Evolutionary conservation across 2,888 invertebrate genomes (phyloP).

Genomic region (Drosophila fulvimacula): DNA sequence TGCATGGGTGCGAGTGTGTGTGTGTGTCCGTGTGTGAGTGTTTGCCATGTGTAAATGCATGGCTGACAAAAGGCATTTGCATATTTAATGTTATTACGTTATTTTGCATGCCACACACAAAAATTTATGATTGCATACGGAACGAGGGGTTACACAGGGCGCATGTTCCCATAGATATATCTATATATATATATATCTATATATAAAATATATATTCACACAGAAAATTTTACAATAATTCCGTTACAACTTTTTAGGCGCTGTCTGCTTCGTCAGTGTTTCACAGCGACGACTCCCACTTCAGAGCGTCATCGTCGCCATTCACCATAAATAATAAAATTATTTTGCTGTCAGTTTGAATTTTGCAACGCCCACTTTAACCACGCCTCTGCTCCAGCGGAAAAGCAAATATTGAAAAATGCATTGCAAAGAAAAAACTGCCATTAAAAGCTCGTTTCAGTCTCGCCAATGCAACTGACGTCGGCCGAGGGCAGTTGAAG

Average conservation of each 20-base stretch:
- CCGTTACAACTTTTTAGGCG: slow-evolving; percentile 68
- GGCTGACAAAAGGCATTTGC: slow-evolving; percentile 80
- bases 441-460: slow-evolving; percentile 75
- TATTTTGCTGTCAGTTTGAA: slow-evolving; percentile 78
- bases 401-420: slow-evolving; percentile 68
- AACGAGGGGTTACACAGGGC: neutral
- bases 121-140: slow-evolving; percentile 76
- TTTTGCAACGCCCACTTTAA: slow-evolving; percentile 58
- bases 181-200: slow-evolving; percentile 55
- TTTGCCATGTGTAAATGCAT: slow-evolving; percentile 70
- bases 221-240: slow-evolving; percentile 72
- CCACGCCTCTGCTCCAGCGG: slow-evolving; percentile 9
- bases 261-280: slow-evolving; percentile 17
- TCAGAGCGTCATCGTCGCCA: slow-evolving; percentile 14
- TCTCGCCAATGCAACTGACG: neutral
- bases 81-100: slow-evolving; percentile 81
- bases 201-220: slow-evolving; percentile 56
- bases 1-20: neutral
- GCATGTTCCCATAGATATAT: slow-evolving; percentile 26
- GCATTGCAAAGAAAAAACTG: slow-evolving; percentile 52
- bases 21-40: slow-evolving; percentile 26
- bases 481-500: slow-evolving; percentile 1
- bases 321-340: slow-evolving; percentile 78
- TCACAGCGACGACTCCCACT: neutral
- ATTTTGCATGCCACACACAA: slow-evolving; percentile 77